phyloP scores from a whole-genome alignment of 1,140 invertebrate genomes.

The Anthonomus grandis region DNA sequence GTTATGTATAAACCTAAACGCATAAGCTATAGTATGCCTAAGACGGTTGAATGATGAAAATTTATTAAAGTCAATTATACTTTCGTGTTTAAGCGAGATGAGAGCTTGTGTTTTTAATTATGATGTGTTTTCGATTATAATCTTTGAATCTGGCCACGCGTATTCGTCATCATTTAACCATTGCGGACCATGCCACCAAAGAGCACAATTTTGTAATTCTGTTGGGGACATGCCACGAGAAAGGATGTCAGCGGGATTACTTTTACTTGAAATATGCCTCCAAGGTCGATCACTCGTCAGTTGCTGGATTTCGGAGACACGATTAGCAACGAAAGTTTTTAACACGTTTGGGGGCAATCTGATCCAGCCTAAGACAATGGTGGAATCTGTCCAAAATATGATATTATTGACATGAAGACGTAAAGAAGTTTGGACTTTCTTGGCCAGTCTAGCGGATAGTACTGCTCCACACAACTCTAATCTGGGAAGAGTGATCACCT shows the following conservation, averaged over 20 bases:
- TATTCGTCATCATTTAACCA: slow-evolving; percentile 14
- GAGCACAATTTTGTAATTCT: slow-evolving; percentile 27
- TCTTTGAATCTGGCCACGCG: slow-evolving; percentile 2
- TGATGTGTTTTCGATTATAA: neutral
- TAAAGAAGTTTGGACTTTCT: slow-evolving; percentile 4
- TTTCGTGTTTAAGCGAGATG: neutral
- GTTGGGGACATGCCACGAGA: slow-evolving; percentile 29
- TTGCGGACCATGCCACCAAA: slow-evolving; percentile 44
- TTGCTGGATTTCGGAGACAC: slow-evolving; percentile 44
- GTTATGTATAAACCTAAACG: neutral
- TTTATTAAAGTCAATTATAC: slow-evolving; percentile 7
- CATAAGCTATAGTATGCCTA: neutral
- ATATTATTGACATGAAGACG: neutral
- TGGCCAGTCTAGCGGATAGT: slow-evolving; percentile 33
- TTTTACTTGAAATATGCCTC: slow-evolving; percentile 45
- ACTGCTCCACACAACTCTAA: slow-evolving; percentile 40
- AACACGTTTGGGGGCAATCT: slow-evolving; percentile 36
- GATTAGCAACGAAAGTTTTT: slow-evolving; percentile 47
- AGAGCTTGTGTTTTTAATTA: neutral
- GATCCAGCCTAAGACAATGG: slow-evolving; percentile 48
- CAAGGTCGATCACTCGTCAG: slow-evolving; percentile 38
- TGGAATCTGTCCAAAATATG: slow-evolving; percentile 48
- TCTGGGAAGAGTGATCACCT: slow-evolving; percentile 28
- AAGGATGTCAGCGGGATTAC: slow-evolving; percentile 50
- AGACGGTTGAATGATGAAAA: slow-evolving; percentile 11